Base-by-base conservation (phyloP, 2,113 vertebrate species). In the Dipodomys ordii region DNA sequence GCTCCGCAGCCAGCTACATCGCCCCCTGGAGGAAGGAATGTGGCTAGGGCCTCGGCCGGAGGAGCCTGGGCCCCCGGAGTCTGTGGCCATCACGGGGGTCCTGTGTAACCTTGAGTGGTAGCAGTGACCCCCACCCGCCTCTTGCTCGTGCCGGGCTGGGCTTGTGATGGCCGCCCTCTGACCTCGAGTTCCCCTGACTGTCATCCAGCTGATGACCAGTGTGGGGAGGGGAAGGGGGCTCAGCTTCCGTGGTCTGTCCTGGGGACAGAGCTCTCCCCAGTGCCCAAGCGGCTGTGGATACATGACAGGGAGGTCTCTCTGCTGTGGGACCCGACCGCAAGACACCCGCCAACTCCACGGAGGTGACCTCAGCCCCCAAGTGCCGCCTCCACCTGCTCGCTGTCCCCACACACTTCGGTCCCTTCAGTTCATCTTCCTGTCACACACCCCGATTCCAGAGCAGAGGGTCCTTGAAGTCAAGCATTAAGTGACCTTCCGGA, bases 261-360 rank as follows among this genome's bases (percentile, higher is more conserved):
- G 16, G 27, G 27, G 62, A 35, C 53, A 20, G 15, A 46, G 49
- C 49, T 49, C 49, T 85, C 68, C 32, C 62, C 49, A 49, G 28
- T 2, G 6, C 10, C 62, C 0, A 23, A 10, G 28, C 39, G 13
- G 0, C 0, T 32, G 18, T 6, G 7, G 57, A 35, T 46, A n/a
- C 0, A 0, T 0, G 0, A 19, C 46, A n/a, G 19, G 11, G 27
- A 25, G 67, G 60, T 6, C 83, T 11, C 46, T 64, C n/a, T 22
- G 32, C 19, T 13, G 19, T 10, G 9, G 39, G 39, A 39, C 39
- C 39, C 0, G 39, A 39, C 39, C 39, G 39, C 39, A 39, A 39
- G 39, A 39, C 39, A 39, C 39, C 39, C 39, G 6, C 39, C 39
- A 39, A 88, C 93, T 64, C 95, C 92, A 84, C 49, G 60, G 23